Evolutionary conservation across 1,140 invertebrate species (phyloP), one percentile per base, ranked within the genome.

Genomic region (Drosophila parabipectinata): DNA sequence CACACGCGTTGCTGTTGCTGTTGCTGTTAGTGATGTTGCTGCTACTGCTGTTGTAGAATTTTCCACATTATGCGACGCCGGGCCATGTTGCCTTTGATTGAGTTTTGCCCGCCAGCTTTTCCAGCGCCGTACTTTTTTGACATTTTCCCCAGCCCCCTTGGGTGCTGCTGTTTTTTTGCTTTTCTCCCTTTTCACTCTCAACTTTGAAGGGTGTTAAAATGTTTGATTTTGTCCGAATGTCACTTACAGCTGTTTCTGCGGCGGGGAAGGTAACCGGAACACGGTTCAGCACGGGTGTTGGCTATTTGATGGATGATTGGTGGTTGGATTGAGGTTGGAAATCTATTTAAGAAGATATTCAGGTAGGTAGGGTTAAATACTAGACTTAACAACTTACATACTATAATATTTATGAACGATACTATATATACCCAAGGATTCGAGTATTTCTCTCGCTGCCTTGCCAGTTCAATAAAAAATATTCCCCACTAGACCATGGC

Each of bases 221-320:
- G 82, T 87, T 87, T 87, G 82, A 87, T 87, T 87, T 82, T 78
- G 83, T 82, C 66, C 75, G 79, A 87, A 87, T 87, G 82, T 87
- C 82, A 87, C 71, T 88, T 87, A 87, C 82, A 87, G 82, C 78
- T 87, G 82, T 85, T 85, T 59, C 69, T 52, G 59, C 63, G 59
- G 45, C n/a, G 59, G 63, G 63, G 63, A 69, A 71, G 69, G 67
- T 41, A 15, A 15, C 63, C 28, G 45, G 26, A 50, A 55, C 52
- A 69, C 30, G 45, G 60, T 62, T 60, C 60, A 59, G 76, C 72
- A 72, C 53, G 62, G 39, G 73, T 51, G 21, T 53, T 52, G 1
- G 45, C 44, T 45, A 39, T 44, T 62, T 79, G 75, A 82, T 83
- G 75, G 79, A 82, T 82, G 68, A 37, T 59, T 58, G 50, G 60